These are phyloP conservation scores for Petrophora chlorosata DNA, from an alignment of 2,888 invertebrate species.

Conservation along the genomic window DNA sequence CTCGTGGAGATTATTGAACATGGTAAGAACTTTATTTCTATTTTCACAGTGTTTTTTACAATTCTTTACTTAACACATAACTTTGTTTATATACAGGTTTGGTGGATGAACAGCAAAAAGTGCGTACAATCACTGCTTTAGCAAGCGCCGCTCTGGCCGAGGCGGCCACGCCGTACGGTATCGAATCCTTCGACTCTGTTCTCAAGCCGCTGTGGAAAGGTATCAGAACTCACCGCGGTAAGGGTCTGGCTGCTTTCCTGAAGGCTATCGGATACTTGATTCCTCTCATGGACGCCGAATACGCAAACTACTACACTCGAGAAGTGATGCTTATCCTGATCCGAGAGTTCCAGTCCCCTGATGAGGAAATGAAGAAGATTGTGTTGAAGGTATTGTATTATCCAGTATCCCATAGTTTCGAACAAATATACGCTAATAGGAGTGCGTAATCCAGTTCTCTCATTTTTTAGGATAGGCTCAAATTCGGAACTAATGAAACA, in stretches of 20 bases:
- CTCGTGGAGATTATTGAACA: slow-evolving; percentile 99
- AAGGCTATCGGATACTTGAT: slow-evolving; percentile 99
- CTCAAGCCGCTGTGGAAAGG: slow-evolving; percentile 99
- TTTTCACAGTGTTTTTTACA: neutral
- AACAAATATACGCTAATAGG: too few species aligned
- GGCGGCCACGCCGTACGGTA: slow-evolving; percentile 99
- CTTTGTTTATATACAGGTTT: slow-evolving; percentile 82
- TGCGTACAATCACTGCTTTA: slow-evolving; percentile 98
- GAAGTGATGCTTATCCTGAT: slow-evolving; percentile 99
- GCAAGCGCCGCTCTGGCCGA: slow-evolving; percentile 99
- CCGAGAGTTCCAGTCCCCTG: slow-evolving; percentile 99
- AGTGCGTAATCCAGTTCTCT: too few species aligned
- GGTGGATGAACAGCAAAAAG: slow-evolving; percentile 99
- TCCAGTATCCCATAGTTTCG: too few species aligned
- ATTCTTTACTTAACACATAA: neutral
- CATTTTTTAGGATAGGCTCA: too few species aligned
- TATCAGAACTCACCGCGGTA: slow-evolving; percentile 94
- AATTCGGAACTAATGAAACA: too few species aligned
- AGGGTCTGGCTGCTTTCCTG: slow-evolving; percentile 99
- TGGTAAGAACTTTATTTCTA: too few species aligned
- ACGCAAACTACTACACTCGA: slow-evolving; percentile 99
- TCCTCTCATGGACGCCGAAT: slow-evolving; percentile 99
- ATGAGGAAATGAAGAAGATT: slow-evolving; percentile 99
- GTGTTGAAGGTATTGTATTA: slow-evolving; percentile 91
- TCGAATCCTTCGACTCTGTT: slow-evolving; percentile 99